Base-by-base conservation (phyloP, 2,888 invertebrate species). In the Psococerastis gibbosa region DNA sequence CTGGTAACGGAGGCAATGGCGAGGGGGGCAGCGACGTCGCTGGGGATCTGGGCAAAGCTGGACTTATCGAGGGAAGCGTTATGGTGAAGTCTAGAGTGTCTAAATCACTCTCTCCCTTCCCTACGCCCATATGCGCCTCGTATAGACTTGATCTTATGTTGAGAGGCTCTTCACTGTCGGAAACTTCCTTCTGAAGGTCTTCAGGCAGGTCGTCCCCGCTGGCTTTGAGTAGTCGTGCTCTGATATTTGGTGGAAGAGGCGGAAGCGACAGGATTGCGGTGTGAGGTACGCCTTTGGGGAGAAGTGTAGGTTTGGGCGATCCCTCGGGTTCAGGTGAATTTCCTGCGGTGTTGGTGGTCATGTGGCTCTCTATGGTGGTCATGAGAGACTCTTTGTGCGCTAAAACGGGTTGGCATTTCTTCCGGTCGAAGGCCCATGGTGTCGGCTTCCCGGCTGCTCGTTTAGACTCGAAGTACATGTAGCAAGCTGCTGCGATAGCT, bases 381-480 rank as follows among this genome's bases (percentile, higher is more conserved):
- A 38, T 38, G 38, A 38, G 38, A 3, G 38, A 38, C 22, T 38
- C 38, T 11, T 38, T 38, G 3, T 17, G 38, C 38, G n/a, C 38
- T 6, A 38, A 11, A 22, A 16, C 38, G 17, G 4, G 5, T 11
- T 38, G 15, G 9, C 3, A n/a, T 20, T 16, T 18, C 11, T 5
- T 33, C 3, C 17, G 11, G 23, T 43, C n/a, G 4, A 3, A 66
- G 17, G 69, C 69, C 83, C 83, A 84, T 2, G 82, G 82, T 58
- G 81, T 76, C 54, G 68, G 69, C 38, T 73, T 69, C 1, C 82
- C 82, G 43, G 72, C 71, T 23, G 77, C 55, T 53, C 78, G 77
- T 60, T 83, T 81, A 50, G 80, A 73, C 60, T 81, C 81, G 55
- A 82, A 82, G 55, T 81, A 69, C 59, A 82, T 76, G 54, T 77